These are phyloP conservation scores for Luperina nickerlii DNA, from an alignment of 2,888 invertebrate species.

Conservation along the genomic window DNA sequence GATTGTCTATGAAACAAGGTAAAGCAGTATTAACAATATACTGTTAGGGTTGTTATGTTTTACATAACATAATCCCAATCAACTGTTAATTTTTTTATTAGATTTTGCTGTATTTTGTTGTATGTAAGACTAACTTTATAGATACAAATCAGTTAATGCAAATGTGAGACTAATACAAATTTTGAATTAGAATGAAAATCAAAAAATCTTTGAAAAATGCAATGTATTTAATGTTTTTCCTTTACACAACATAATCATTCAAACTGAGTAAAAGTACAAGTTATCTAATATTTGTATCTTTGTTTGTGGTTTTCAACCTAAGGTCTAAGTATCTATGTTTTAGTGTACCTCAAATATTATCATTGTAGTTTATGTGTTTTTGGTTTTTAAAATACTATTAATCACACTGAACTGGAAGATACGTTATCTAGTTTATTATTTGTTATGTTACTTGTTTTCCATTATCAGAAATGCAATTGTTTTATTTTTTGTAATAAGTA, in stretches of 20 bases:
- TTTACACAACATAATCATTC: neutral
- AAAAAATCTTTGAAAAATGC: neutral
- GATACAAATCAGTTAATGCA: conserved; percentile 12
- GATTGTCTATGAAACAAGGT: neutral
- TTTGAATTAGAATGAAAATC: neutral
- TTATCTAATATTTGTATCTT: neutral
- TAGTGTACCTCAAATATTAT: neutral
- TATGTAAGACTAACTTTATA: conserved; percentile 16
- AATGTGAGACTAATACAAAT: conserved; percentile 7
- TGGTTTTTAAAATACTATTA: neutral
- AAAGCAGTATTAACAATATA: neutral
- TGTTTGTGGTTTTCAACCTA: conserved; percentile 3
- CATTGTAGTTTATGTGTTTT: neutral
- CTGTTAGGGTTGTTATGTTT: neutral
- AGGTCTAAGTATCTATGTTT: neutral
- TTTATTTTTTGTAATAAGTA: neutral
- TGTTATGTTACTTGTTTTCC: neutral
- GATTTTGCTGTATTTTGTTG: neutral
- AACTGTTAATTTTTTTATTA: neutral
- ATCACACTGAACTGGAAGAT: neutral
- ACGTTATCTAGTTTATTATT: conserved; percentile 4
- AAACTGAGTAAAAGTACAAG: conserved; percentile 16
- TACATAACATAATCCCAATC: neutral
- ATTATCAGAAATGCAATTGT: neutral
- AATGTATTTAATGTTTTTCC: conserved; percentile 1